phyloP scores from a whole-genome alignment of 2,888 invertebrate genomes.

The Drosophila barbarae region DNA sequence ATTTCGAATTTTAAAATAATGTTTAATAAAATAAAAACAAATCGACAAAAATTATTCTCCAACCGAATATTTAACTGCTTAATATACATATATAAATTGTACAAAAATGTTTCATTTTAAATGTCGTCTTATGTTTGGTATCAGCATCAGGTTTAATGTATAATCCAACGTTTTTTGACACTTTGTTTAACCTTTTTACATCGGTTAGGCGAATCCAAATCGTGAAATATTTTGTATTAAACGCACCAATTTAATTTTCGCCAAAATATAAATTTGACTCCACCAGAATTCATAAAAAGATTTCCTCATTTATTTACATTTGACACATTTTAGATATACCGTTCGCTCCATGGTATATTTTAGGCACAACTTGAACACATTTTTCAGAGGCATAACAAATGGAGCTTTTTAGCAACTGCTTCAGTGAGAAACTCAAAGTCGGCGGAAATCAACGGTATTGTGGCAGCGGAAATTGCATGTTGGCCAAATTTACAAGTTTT shows the following conservation, averaged over 20 bases:
- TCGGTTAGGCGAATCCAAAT: too few species aligned
- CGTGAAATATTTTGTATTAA: too few species aligned
- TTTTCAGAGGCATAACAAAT: conserved; percentile 3
- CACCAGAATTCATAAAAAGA: neutral
- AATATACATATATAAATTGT: neutral
- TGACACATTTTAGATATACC: neutral
- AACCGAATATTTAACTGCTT: neutral
- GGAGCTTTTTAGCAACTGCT: neutral
- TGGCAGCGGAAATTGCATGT: neutral
- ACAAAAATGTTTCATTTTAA: neutral
- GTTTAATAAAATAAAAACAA: neutral
- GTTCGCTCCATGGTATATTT: neutral
- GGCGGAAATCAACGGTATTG: conserved; percentile 6
- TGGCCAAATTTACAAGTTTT: conserved; percentile 7
- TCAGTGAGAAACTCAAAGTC: conserved; percentile 1
- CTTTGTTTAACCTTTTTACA: neutral
- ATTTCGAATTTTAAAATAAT: neutral
- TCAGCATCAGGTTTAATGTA: neutral
- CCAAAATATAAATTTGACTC: neutral
- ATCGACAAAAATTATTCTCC: neutral
- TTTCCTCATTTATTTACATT: neutral
- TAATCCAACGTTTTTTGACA: too few species aligned
- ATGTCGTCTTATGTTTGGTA: neutral
- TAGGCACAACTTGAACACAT: neutral
- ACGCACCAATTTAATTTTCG: too few species aligned